A percentile compares a stretch with the other conserved stretches of the same genome.
Conservation (phyloP, 2,113 vertebrate species). For the Melanerpes formicivorus region DNA sequence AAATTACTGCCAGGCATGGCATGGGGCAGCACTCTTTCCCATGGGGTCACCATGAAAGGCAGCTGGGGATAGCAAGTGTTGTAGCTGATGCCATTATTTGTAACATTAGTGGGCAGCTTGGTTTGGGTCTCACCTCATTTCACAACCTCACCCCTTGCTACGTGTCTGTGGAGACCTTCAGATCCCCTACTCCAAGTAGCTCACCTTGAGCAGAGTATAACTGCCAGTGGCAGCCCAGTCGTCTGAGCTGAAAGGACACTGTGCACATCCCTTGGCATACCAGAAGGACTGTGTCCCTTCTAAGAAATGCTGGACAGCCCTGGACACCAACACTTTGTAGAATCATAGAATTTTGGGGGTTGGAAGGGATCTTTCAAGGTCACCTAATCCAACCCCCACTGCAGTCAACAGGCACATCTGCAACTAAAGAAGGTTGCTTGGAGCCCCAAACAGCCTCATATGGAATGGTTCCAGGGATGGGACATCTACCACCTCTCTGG, state of each 20-base stretch:
- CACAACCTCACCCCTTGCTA: background rate
- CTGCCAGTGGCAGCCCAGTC: background rate
- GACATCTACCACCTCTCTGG: too few relatives aligned
- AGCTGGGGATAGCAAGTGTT: background rate
- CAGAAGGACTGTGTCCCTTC: background rate
- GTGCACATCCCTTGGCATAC: background rate
- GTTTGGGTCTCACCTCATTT: background rate
- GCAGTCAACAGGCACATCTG: too few relatives aligned
- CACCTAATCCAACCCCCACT: too few relatives aligned
- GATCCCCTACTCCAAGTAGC: background rate
- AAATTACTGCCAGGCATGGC: fast-evolving
- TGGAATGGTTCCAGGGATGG: too few relatives aligned
- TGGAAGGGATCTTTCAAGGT: too few relatives aligned
- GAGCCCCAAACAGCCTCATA: too few relatives aligned
- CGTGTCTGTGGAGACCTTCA: too few relatives aligned
- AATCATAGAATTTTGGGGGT: background rate
- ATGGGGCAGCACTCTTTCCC: background rate
- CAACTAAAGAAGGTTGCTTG: too few relatives aligned
- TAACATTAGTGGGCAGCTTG: fast-evolving
- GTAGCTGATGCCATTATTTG: fast-evolving
- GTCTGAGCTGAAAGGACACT: background rate
- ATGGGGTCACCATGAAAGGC: background rate
- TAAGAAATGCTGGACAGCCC: background rate
- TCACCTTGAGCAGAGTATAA: background rate
- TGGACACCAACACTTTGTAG: background rate